Evolutionary conservation across 2,113 vertebrate genomes (phyloP).

Genomic region (Otis tarda): DNA sequence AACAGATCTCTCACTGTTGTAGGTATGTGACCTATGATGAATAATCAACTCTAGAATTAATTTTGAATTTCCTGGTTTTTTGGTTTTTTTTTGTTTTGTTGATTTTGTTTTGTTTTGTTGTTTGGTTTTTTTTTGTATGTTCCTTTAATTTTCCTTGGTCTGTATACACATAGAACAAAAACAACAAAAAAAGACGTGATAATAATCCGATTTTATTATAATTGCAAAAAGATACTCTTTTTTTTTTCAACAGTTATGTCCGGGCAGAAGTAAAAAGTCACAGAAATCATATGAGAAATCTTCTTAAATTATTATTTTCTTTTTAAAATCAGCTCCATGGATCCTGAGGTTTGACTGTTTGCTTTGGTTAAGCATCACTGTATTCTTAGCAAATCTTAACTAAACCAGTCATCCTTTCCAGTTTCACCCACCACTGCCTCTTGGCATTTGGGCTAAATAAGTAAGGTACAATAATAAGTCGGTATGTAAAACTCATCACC

Average conservation of each 20-base stretch:
- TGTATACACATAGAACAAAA: not conserved
- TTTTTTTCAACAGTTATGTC: not conserved
- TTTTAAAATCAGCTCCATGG: not conserved
- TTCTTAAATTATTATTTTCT: not conserved
- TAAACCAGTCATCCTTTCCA: not conserved
- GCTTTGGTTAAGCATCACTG: constrained; percentile 2
- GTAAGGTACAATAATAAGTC: not conserved
- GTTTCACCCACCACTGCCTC: constrained; percentile 4
- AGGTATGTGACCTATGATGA: not conserved
- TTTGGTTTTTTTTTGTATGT: not conserved
- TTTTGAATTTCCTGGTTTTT: not conserved
- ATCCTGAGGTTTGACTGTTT: not conserved
- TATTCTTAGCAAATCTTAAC: not conserved
- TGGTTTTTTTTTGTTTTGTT: not conserved
- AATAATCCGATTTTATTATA: not conserved
- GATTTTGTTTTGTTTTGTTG: not conserved
- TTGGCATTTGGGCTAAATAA: not conserved
- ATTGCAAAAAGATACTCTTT: not conserved
- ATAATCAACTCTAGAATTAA: not conserved
- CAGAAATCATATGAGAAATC: not conserved
- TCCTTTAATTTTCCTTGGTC: not conserved
- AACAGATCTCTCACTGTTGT: not conserved
- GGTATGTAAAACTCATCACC: not conserved
- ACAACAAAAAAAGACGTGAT: not conserved
- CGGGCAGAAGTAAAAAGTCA: not conserved